These are phyloP conservation scores for Phyllopteryx taeniolatus DNA, from an alignment of 2,113 vertebrate species.

Conservation along the genomic window DNA sequence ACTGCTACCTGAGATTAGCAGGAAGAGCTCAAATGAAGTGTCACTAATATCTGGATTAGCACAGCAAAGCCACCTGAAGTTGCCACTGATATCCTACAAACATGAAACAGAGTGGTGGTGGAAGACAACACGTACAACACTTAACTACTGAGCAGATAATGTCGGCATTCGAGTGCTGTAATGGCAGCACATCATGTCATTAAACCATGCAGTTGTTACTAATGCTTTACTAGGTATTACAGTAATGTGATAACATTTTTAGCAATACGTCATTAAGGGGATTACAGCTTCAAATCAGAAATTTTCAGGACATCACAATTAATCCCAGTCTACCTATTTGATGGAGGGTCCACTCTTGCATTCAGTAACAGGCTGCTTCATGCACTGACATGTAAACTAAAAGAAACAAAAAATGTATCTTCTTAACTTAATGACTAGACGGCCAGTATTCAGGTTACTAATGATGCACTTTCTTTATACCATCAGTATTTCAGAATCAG, in stretches of 20 bases:
- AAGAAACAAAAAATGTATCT: neutral
- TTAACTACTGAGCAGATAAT: slow-evolving; percentile 13
- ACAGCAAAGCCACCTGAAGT: slow-evolving; percentile 74
- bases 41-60: slow-evolving; percentile 80
- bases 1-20: slow-evolving; percentile 77
- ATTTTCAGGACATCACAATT: neutral
- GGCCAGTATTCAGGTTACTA: neutral
- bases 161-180: neutral
- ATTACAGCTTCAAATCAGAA: neutral
- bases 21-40: slow-evolving; percentile 75
- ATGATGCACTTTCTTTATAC: neutral
- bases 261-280: neutral
- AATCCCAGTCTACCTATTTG: slow-evolving; percentile 6
- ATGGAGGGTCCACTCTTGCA: neutral
- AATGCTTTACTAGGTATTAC: neutral
- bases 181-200: neutral
- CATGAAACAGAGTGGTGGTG: slow-evolving; percentile 21
- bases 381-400: neutral
- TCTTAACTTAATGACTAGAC: neutral
- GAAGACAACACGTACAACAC: slow-evolving; percentile 21
- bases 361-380: neutral
- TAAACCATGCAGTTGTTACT: neutral
- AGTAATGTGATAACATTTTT: neutral
- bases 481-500: too few species aligned
- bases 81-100: slow-evolving; percentile 49